Evolutionary conservation across 2,888 invertebrate species (phyloP).

Genomic region (Cataglyphis cursor): DNA sequence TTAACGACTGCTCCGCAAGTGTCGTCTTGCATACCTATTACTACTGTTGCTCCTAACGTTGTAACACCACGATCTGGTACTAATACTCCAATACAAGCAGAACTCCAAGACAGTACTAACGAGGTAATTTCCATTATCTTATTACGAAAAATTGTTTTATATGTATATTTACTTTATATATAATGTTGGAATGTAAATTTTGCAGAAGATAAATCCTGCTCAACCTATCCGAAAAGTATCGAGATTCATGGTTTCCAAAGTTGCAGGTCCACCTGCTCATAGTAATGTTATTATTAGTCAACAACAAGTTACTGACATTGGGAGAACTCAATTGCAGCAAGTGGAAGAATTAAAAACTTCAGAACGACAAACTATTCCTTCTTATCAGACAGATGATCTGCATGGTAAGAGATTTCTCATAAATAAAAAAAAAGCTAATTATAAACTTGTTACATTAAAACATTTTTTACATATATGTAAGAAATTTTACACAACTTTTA

Average conservation of each 20-base stretch:
- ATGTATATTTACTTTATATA: not conserved
- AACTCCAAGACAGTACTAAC: conserved; percentile 76
- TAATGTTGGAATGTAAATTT: conserved; percentile 28
- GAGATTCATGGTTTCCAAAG: conserved; percentile 91
- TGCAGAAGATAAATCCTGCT: conserved; percentile 68
- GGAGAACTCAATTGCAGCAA: conserved; percentile 63
- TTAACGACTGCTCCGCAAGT: conserved; percentile 77
- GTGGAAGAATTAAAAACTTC: conserved; percentile 69
- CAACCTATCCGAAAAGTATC: conserved; percentile 91
- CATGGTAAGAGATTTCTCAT: conserved; percentile 70
- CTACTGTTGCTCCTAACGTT: conserved; percentile 78
- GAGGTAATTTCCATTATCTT: conserved; percentile 70
- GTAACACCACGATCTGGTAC: conserved; percentile 78
- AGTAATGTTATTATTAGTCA: conserved; percentile 68
- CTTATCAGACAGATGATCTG: conserved; percentile 75
- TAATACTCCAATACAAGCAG: conserved; percentile 79
- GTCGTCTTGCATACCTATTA: conserved; percentile 73
- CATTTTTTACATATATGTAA: not conserved
- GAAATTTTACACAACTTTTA: not conserved
- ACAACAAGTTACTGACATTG: conserved; percentile 69
- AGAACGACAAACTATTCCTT: conserved; percentile 61
- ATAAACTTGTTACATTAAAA: not conserved
- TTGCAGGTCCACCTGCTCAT: conserved; percentile 83
- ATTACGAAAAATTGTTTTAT: conserved; percentile 18
- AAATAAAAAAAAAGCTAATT: not conserved